Evolutionary conservation across 2,113 vertebrate species (phyloP), one percentile per base, ranked within the genome.

Genomic region (Synodontis membranacea): DNA sequence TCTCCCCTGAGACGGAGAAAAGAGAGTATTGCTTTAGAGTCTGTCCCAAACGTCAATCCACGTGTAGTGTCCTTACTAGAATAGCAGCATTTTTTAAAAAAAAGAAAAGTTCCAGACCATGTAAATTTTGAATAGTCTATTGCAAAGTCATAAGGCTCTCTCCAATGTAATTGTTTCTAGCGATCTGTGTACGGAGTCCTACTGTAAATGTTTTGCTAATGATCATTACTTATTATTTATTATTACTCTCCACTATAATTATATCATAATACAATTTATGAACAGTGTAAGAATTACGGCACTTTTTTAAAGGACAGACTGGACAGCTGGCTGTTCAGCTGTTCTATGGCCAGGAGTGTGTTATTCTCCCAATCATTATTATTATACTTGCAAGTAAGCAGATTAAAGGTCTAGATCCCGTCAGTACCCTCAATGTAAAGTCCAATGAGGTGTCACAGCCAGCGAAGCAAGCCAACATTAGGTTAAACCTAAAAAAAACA

Each of bases 11-110:
- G 52, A 64, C 46, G 34, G 11, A 82, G 15, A 82, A 21, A 0
- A 28, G 7, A 54, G n/a, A 80, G 37, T 6, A 58, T 62, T n/a
- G 44, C 34, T 64, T 5, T 46, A 46, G 28, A 7, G 25, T 62
- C 80, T 46, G 34, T 81, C 79, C 34, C 34, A 81, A 60, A 82
- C 28, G 70, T 74, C 70, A 74, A 11, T 44, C 25, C 39, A 42
- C 39, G 4, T 44, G 37, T 25, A 72, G 68, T 42, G 37, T 74
- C 46, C 42, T 10, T 42, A 28, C 21, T 25, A 74, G 39, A 44
- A 44, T 44, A 74, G 12, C 42, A 28, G 9, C 1, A 5, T 28
- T 74, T 44, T 46, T n/a, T 64, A 14, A 64, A 39, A n/a, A n/a
- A n/a, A n/a, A n/a, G n/a, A n/a, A n/a, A n/a, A n/a, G n/a, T n/a